These are phyloP conservation scores for Malacoctenus gilli DNA, from an alignment of 2,797 vertebrate species.

Conservation along the genomic window DNA sequence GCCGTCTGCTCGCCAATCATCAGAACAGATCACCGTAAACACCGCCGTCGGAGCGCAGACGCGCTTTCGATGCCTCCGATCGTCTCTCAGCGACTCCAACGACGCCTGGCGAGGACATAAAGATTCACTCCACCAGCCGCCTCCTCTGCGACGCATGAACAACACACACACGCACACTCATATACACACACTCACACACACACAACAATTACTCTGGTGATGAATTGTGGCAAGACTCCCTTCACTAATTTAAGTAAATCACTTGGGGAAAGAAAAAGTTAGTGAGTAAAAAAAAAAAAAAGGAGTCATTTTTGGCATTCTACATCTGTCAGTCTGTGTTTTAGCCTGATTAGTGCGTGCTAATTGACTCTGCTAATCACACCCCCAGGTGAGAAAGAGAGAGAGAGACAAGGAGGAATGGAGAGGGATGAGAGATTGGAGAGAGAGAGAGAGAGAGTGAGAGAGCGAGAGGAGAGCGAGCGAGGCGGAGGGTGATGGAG, in stretches of 20 bases:
- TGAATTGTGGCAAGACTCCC: constrained; percentile 55
- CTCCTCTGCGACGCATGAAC: too few relatives aligned
- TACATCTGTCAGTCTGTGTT: constrained; percentile 72
- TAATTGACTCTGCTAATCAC: constrained; percentile 80
- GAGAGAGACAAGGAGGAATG: too few relatives aligned
- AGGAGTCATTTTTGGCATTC: constrained; percentile 67
- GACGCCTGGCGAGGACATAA: background rate
- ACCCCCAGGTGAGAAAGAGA: constrained; percentile 72
- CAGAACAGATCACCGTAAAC: background rate
- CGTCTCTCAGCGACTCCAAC: background rate
- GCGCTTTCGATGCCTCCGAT: too few relatives aligned
- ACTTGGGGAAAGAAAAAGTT: constrained; percentile 64
- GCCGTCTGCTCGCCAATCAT: background rate
- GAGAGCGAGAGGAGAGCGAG: constrained; percentile 15
- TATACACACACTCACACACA: background rate
- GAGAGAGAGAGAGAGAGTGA: constrained; percentile 16
- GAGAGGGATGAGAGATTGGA: constrained; percentile 2
- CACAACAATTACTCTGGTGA: constrained; percentile 61
- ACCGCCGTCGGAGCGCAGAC: background rate
- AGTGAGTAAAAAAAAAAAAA: constrained; percentile 25
- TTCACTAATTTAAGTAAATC: constrained; percentile 68
- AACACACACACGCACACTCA: constrained; percentile 14
- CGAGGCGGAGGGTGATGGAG: constrained; percentile 40
- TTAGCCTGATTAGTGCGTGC: constrained; percentile 72
- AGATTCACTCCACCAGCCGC: background rate